phyloP scores from a whole-genome alignment of 2,113 vertebrate species.

The Otolemur garnettii region DNA sequence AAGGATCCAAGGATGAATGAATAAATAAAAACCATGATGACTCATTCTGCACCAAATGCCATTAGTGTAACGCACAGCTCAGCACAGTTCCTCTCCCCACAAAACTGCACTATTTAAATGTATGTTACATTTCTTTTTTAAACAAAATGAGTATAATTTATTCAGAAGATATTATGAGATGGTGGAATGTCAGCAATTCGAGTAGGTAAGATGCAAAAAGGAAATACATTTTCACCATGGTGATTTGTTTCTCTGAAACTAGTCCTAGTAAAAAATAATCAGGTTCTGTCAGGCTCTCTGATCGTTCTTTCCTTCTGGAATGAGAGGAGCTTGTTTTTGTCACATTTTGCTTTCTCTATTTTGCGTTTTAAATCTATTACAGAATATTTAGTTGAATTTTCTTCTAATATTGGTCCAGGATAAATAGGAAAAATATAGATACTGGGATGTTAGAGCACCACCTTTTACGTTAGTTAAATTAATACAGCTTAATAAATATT shows the following conservation, averaged over 20 bases:
- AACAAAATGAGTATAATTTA: slow-evolving; percentile 78
- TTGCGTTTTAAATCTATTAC: slow-evolving; percentile 87
- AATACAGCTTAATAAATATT: slow-evolving; percentile 85
- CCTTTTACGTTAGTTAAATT: slow-evolving; percentile 86
- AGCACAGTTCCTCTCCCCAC: slow-evolving; percentile 47
- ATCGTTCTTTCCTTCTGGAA: slow-evolving; percentile 83
- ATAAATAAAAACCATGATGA: slow-evolving; percentile 84
- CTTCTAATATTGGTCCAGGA: slow-evolving; percentile 84
- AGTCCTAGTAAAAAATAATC: slow-evolving; percentile 82
- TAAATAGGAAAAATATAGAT: slow-evolving; percentile 80
- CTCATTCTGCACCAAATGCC: slow-evolving; percentile 74
- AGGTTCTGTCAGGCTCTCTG: slow-evolving; percentile 80
- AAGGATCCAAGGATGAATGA: slow-evolving; percentile 84
- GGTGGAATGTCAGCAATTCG: slow-evolving; percentile 78
- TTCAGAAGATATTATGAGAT: slow-evolving; percentile 75
- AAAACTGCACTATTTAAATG: slow-evolving; percentile 50
- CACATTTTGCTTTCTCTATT: slow-evolving; percentile 86
- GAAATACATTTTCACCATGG: slow-evolving; percentile 83
- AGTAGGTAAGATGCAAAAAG: slow-evolving; percentile 75
- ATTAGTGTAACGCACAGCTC: slow-evolving; percentile 71
- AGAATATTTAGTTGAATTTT: slow-evolving; percentile 85
- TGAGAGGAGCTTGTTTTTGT: slow-evolving; percentile 83
- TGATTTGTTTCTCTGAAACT: slow-evolving; percentile 84
- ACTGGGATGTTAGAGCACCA: slow-evolving; percentile 79
- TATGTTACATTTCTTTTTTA: slow-evolving; percentile 73